Evolutionary conservation across 2,797 vertebrate genomes (phyloP).

Genomic region (Enteromius mattozi): DNA sequence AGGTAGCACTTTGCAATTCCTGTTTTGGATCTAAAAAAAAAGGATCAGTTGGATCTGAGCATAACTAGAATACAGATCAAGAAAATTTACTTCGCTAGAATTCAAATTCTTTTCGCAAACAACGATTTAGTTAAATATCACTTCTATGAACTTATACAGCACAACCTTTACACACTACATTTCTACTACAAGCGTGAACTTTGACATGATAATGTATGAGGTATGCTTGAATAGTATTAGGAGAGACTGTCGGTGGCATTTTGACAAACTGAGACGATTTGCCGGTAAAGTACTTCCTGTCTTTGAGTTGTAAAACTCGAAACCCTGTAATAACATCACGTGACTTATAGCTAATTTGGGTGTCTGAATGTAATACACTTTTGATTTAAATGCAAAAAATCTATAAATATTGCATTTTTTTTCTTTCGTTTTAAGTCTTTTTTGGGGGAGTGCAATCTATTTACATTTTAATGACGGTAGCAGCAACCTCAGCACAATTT

Average conservation of each 20-base stretch:
- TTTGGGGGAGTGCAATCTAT: constrained; percentile 38
- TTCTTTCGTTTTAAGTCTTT: constrained; percentile 10
- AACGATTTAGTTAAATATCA: constrained; percentile 16
- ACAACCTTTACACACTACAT: constrained; percentile 18
- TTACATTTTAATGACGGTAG: constrained; percentile 52
- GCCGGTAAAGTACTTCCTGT: constrained; percentile 19
- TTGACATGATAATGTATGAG: constrained; percentile 40
- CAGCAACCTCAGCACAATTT: constrained; percentile 54
- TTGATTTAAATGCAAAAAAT: constrained; percentile 19
- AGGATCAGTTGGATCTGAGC: constrained; percentile 9
- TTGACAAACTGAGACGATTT: constrained; percentile 9
- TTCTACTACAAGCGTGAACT: constrained; percentile 38
- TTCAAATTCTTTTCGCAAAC: constrained; percentile 30
- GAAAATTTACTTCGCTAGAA: constrained; percentile 17
- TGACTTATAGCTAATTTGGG: constrained; percentile 2
- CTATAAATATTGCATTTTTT: constrained; percentile 20
- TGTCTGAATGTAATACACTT: constrained; percentile 15
- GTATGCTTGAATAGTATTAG: constrained; percentile 23
- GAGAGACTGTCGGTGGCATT: constrained; percentile 20
- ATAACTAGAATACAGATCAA: constrained; percentile 38
- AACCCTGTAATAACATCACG: constrained; percentile 42
- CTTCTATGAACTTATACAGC: constrained; percentile 32
- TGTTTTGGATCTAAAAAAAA: constrained; percentile 10
- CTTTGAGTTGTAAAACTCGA: constrained; percentile 17
- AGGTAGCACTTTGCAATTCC: constrained; percentile 38